These are phyloP conservation scores for Lycocerus yunnanus DNA, from an alignment of 2,888 invertebrate species.

Conservation along the genomic window DNA sequence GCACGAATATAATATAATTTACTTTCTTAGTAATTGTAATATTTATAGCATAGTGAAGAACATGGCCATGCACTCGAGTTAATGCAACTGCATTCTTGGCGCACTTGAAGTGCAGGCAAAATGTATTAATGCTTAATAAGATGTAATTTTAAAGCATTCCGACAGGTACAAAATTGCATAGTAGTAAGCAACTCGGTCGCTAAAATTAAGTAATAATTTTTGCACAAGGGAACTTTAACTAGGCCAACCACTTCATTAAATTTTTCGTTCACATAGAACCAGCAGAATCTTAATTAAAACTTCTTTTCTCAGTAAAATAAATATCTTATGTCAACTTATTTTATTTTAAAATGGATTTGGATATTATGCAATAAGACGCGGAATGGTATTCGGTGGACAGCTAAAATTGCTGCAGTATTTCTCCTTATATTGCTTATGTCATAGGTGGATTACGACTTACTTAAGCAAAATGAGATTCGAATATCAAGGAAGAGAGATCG, in stretches of 20 bases:
- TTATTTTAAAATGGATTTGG: slow-evolving; percentile 2
- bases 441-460: background rate
- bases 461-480: slow-evolving; percentile 23
- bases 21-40: background rate
- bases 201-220: slow-evolving; percentile 26
- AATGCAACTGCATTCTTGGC: slow-evolving; percentile 14
- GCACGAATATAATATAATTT: background rate
- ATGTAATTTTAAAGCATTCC: slow-evolving; percentile 13
- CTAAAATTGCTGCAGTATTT: slow-evolving; percentile 14
- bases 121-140: slow-evolving; percentile 26
- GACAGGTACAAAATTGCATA: slow-evolving; percentile 27
- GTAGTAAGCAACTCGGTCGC: slow-evolving; percentile 14
- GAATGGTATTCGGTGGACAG: slow-evolving; percentile 12
- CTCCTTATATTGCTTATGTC: slow-evolving; percentile 6
- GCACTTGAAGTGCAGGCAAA: slow-evolving; percentile 8
- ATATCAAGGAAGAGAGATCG: slow-evolving; percentile 13
- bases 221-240: background rate
- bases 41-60: background rate
- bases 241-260: slow-evolving; percentile 3
- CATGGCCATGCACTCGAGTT: background rate
- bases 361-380: background rate
- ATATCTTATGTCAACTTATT: background rate
- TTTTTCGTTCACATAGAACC: background rate
- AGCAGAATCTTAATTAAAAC: slow-evolving; percentile 9
- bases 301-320: slow-evolving; percentile 1